phyloP scores from a whole-genome alignment of 2,113 vertebrate species.

The Leucoraja erinaceus region DNA sequence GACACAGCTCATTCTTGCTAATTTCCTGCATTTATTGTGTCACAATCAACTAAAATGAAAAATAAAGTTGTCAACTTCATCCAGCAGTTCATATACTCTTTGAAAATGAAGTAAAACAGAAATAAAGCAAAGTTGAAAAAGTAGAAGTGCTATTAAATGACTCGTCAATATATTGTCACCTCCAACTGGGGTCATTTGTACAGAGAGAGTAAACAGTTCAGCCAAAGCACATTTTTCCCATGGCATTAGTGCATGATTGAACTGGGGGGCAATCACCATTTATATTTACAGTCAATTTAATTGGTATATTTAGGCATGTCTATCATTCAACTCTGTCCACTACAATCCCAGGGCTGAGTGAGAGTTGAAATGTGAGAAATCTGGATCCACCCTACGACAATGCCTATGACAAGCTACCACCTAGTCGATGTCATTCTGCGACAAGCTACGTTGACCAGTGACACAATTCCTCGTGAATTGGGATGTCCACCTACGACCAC shows the following conservation, averaged over 20 bases:
- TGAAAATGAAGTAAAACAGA: neutral
- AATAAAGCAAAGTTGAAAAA: neutral
- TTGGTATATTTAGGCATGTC: neutral
- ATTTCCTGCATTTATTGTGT: neutral
- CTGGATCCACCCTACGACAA: no score
- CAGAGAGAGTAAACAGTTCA: neutral
- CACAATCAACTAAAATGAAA: neutral
- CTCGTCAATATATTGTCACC: neutral
- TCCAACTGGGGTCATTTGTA: neutral
- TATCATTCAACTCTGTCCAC: neutral
- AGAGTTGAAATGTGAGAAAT: no score
- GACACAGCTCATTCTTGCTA: no score
- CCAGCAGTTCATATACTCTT: neutral
- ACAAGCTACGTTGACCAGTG: no score
- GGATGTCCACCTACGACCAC: no score
- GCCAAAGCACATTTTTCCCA: neutral
- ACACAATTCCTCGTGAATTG: no score
- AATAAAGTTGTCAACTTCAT: neutral
- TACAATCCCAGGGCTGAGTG: neutral
- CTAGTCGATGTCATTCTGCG: no score
- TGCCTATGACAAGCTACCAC: no score
- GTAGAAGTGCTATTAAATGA: neutral
- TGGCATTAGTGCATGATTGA: neutral
- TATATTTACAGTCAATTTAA: neutral
- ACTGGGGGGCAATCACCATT: neutral